phyloP scores from a whole-genome alignment of 2,113 vertebrate species.

The Toxotes jaculatrix region DNA sequence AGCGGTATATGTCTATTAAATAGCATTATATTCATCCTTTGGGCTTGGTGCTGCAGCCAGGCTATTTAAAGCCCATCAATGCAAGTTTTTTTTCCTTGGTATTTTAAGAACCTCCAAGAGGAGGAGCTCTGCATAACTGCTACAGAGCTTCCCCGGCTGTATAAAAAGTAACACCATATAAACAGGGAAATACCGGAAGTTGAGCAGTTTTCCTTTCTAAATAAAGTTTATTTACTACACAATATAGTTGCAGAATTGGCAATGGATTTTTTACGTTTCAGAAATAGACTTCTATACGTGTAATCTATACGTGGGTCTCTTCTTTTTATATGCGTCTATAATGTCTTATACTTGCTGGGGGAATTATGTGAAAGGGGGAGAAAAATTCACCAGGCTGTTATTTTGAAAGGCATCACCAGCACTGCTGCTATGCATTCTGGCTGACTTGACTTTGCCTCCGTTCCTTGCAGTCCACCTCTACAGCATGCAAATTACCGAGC shows the following conservation, averaged over 20 bases:
- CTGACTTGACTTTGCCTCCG: not conserved
- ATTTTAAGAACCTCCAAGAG: conserved; percentile 59
- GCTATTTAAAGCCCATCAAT: conserved; percentile 70
- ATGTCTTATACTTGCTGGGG: not conserved
- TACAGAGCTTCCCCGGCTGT: conserved; percentile 33
- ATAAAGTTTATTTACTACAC: conserved; percentile 8
- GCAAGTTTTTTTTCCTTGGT: conserved; percentile 28
- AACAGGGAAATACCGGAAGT: conserved; percentile 11
- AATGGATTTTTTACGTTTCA: not conserved
- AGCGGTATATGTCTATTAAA: not conserved
- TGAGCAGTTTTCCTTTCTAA: not conserved
- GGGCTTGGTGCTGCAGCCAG: conserved; percentile 23
- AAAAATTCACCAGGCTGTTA: conserved; percentile 31
- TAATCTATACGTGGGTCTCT: not conserved
- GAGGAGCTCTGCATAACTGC: conserved; percentile 60
- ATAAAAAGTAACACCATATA: not conserved
- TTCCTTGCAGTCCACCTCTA: conserved; percentile 61
- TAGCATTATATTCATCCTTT: conserved; percentile 6
- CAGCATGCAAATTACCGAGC: conserved; percentile 74
- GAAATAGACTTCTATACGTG: not conserved
- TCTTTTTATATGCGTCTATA: not conserved
- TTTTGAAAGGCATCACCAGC: conserved; percentile 38
- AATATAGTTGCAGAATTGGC: rapidly evolving
- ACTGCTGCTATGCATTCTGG: rapidly evolving
- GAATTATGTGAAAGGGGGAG: no score